These are phyloP conservation scores for Charaxes varanes DNA, from an alignment of 1,140 invertebrate species.

Conservation along the genomic window DNA sequence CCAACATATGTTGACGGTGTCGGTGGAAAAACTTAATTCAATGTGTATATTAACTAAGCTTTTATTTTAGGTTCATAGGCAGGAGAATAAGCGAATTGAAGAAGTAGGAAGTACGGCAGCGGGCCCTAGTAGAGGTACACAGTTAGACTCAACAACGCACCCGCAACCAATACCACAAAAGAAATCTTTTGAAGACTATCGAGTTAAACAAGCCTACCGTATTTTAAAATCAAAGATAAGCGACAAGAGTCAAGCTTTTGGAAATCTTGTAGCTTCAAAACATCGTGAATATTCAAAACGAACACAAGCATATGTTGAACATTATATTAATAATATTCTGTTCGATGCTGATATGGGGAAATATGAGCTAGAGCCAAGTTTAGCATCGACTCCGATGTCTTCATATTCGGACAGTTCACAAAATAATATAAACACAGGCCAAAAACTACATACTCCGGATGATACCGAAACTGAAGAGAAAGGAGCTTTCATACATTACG, in stretches of 20 bases:
- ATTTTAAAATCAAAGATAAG: conserved; percentile 29
- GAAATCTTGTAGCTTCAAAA: conserved; percentile 22
- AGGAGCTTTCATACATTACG: conserved; percentile 18
- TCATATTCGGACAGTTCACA: conserved; percentile 21
- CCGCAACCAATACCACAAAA: conserved; percentile 21
- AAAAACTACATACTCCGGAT: conserved; percentile 20
- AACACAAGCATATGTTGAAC: conserved; percentile 21
- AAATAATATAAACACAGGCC: conserved; percentile 16
- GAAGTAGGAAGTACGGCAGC: conserved; percentile 7
- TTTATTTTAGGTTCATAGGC: conserved; percentile 9
- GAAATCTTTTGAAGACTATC: conserved; percentile 18
- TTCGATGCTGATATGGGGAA: conserved; percentile 20
- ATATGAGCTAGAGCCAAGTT: conserved; percentile 19
- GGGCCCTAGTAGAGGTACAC: conserved; percentile 13
- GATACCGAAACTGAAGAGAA: conserved; percentile 20
- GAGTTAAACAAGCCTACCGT: conserved; percentile 26
- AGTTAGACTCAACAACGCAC: conserved; percentile 15
- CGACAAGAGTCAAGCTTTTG: conserved; percentile 27
- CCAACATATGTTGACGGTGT: too few species aligned
- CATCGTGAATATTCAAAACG: conserved; percentile 21
- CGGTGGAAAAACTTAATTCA: too few species aligned
- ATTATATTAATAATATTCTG: conserved; percentile 23
- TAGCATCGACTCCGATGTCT: conserved; percentile 20
- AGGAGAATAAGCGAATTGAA: conserved; percentile 13
- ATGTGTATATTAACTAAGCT: too few species aligned